Conservation (phyloP, 64 coral and sea anemone species). For the Porites lutea region DNA sequence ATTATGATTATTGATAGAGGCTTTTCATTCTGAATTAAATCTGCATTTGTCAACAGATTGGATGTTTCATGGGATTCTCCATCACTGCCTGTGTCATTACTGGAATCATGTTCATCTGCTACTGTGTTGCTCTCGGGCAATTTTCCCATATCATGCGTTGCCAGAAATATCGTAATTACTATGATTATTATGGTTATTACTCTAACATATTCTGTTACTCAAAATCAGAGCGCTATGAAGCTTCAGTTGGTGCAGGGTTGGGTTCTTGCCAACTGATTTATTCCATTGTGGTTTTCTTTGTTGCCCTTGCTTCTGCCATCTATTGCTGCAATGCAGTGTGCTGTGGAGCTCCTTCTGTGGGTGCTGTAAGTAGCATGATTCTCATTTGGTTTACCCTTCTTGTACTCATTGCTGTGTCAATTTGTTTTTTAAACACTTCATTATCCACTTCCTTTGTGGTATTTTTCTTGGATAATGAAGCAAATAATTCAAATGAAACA, state of each 20-base stretch:
- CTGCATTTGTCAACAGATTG: slow-evolving; percentile 61
- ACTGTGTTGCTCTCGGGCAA: slow-evolving; percentile 46
- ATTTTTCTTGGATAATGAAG: no score
- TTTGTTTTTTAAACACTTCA: no score
- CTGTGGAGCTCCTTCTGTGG: background rate
- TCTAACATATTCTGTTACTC: background rate
- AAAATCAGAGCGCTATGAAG: background rate
- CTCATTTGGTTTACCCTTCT: background rate
- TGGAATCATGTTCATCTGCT: slow-evolving; percentile 71
- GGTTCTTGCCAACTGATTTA: slow-evolving; percentile 17
- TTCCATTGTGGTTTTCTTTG: slow-evolving; percentile 37
- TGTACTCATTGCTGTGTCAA: background rate
- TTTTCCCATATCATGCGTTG: slow-evolving; percentile 13
- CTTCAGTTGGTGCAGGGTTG: slow-evolving; percentile 31
- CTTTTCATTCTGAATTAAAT: background rate
- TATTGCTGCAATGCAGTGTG: slow-evolving; percentile 63
- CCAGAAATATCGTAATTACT: background rate
- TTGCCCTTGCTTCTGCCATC: slow-evolving; percentile 52
- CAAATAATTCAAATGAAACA: no score
- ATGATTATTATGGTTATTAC: background rate
- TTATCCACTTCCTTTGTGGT: no score
- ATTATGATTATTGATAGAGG: no score
- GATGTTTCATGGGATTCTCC: slow-evolving; percentile 83
- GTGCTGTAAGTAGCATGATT: background rate
- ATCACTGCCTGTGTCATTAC: slow-evolving; percentile 72